phyloP scores from a whole-genome alignment of 2,888 invertebrate genomes.

The Rhagonycha fulva region DNA sequence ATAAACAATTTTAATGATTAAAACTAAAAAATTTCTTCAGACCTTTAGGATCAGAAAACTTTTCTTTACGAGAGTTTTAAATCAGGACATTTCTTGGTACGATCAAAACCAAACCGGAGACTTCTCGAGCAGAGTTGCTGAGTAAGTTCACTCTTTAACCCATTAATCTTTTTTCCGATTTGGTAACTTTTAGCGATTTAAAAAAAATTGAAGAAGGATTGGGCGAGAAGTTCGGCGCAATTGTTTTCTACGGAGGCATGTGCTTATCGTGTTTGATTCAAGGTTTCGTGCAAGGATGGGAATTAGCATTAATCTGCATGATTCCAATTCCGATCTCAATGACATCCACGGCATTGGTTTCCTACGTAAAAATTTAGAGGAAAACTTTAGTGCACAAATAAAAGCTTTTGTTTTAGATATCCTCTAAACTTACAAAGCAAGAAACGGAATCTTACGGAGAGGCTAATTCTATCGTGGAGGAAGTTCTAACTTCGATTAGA shows the following conservation, averaged over 20 bases:
- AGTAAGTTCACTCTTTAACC: slow-evolving; percentile 58
- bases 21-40: slow-evolving; percentile 47
- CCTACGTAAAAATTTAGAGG: no score
- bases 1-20: neutral
- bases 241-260: slow-evolving; percentile 42
- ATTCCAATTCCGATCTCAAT: no score
- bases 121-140: slow-evolving; percentile 8
- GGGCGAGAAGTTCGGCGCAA: slow-evolving; percentile 57
- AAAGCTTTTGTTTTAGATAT: slow-evolving; percentile 43
- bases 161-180: slow-evolving; percentile 45
- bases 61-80: neutral
- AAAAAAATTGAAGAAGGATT: slow-evolving; percentile 73
- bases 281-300: no score
- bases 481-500: neutral
- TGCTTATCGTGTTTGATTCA: no score
- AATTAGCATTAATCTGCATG: no score
- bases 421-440: neutral
- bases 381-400: slow-evolving; percentile 49
- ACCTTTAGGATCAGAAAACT: slow-evolving; percentile 52
- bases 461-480: no score
- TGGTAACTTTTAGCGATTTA: slow-evolving; percentile 69
- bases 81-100: neutral
- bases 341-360: no score
- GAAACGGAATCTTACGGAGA: neutral
- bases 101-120: neutral